Conservation (phyloP, 1,140 invertebrate species). For the Anthonomus grandis region DNA sequence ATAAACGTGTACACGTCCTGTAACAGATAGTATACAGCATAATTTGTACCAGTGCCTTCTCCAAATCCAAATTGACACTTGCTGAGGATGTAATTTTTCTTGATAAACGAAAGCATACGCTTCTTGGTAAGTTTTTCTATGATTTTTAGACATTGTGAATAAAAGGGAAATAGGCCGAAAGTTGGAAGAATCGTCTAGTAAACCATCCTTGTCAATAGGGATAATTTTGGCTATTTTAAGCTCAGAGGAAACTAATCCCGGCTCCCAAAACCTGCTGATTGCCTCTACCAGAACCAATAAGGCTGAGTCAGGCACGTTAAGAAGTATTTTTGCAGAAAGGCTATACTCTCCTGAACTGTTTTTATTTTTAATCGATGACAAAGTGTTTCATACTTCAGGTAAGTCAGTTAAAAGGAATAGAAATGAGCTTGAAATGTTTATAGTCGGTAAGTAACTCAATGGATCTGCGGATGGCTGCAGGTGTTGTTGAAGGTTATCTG, state of each 20-base stretch:
- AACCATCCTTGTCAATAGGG: not conserved
- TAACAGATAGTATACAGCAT: too few species aligned
- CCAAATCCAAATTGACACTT: too few species aligned
- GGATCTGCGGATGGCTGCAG: not conserved
- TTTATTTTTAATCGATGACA: not conserved
- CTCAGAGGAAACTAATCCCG: too few species aligned
- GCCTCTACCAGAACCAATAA: too few species aligned
- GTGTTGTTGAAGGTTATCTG: not conserved
- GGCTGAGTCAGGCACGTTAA: not conserved
- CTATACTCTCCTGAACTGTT: not conserved
- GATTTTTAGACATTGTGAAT: too few species aligned
- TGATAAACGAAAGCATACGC: too few species aligned
- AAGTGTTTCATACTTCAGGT: not conserved
- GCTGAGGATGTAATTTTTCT: too few species aligned
- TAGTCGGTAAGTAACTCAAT: not conserved
- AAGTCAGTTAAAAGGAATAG: not conserved
- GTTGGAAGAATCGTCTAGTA: not conserved
- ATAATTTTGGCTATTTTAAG: not conserved
- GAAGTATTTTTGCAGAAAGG: not conserved
- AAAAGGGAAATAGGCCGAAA: not conserved
- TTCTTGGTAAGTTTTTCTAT: too few species aligned
- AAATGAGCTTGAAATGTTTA: not conserved
- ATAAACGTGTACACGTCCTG: too few species aligned
- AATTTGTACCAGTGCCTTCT: too few species aligned
- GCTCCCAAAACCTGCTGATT: too few species aligned